Percentiles rank a stretch among this genome's conserved stretches.
Evolutionary conservation across 2,888 invertebrate genomes (phyloP).

Genomic region (Loripinus fragilis): DNA sequence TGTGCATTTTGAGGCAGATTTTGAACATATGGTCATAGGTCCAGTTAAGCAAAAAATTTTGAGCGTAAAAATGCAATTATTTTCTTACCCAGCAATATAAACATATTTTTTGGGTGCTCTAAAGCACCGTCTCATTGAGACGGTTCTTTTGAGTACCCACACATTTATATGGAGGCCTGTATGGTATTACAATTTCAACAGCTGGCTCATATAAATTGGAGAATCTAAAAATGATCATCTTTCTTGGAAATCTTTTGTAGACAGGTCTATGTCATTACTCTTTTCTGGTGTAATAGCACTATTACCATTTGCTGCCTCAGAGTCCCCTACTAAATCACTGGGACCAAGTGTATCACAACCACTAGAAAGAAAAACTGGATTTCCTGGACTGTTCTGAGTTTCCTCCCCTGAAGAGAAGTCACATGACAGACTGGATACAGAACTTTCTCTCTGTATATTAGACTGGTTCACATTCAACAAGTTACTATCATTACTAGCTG

Average conservation of each 20-base stretch:
- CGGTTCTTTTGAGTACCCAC: too few relatives aligned
- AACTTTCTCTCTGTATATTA: conserved; percentile 15
- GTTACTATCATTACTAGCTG: conserved; percentile 40
- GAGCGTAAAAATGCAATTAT: too few relatives aligned
- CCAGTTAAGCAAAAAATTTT: too few relatives aligned
- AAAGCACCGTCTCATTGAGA: too few relatives aligned
- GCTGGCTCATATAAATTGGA: too few relatives aligned
- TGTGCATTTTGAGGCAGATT: too few relatives aligned
- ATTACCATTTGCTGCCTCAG: background rate
- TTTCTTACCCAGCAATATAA: too few relatives aligned
- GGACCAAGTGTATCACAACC: background rate
- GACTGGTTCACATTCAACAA: conserved; percentile 30
- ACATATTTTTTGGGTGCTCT: too few relatives aligned
- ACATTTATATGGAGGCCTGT: too few relatives aligned
- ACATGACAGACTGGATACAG: conserved; percentile 45
- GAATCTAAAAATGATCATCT: too few relatives aligned
- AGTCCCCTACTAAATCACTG: background rate
- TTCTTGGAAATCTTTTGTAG: background rate
- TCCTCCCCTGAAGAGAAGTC: conserved; percentile 30
- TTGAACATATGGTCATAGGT: too few relatives aligned
- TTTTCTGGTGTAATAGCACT: background rate
- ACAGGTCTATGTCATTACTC: background rate
- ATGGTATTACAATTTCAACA: too few relatives aligned
- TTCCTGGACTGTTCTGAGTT: conserved; percentile 7
- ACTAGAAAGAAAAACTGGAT: background rate